These are phyloP conservation scores for Falco novaeseelandiae DNA, from an alignment of 2,797 vertebrate genomes.

Conservation along the genomic window DNA sequence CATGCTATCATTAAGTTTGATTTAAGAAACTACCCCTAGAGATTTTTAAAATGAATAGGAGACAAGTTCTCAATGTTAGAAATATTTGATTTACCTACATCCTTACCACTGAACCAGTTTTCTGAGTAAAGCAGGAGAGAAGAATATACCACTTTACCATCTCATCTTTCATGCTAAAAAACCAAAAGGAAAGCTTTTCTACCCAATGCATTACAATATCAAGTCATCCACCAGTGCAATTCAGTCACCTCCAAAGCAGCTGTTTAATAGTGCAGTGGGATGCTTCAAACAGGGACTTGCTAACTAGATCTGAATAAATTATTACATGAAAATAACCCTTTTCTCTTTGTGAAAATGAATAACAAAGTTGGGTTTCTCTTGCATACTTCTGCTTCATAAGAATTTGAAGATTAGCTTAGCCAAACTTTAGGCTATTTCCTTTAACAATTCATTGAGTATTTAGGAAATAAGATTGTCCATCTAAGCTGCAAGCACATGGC, in stretches of 20 bases:
- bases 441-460: not conserved
- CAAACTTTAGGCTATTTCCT: not conserved
- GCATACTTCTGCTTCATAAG: not conserved
- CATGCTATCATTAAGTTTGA: slow-evolving; percentile 61
- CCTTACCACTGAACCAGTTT: slow-evolving; percentile 2
- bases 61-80: slow-evolving; percentile 42
- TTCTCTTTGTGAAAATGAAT: not conserved
- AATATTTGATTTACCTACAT: slow-evolving; percentile 59
- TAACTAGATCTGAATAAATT: slow-evolving; percentile 7
- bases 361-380: not conserved
- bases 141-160: not conserved
- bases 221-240: not conserved
- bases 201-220: not conserved
- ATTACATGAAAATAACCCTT: not conserved
- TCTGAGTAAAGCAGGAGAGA: slow-evolving; percentile 24
- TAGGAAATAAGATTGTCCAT: not conserved
- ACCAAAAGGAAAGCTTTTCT: not conserved
- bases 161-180: not conserved
- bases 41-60: slow-evolving; percentile 58
- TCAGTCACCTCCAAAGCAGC: slow-evolving; percentile 3
- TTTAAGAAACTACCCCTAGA: slow-evolving; percentile 68
- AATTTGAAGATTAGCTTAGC: not conserved
- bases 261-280: not conserved
- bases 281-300: not conserved
- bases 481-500: not conserved